Evolutionary conservation across 1,140 invertebrate genomes (phyloP), one percentile per base, ranked within the genome.

Genomic region (Forficula auricularia): DNA sequence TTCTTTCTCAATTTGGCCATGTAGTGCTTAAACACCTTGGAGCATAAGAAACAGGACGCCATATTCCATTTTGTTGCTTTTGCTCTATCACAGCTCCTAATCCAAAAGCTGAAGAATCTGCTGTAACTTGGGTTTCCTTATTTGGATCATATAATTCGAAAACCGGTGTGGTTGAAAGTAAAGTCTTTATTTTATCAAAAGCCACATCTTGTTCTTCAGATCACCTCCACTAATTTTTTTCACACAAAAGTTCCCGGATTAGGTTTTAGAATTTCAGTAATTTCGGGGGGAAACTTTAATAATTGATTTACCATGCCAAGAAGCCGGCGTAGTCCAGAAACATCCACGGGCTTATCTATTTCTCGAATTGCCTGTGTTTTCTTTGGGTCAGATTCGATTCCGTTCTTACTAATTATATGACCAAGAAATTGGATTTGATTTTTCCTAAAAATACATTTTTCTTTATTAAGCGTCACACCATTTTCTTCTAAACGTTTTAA

Each of bases 231-330:
- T 45, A 57, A 62, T 6, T 40, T 19, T 50, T 50, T 50, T 59
- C 61, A 39, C 57, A 54, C 20, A 54, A 41, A 3, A 66, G 50
- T 9, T 55, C 31, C 36, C 58, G 57, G 19, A 69, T n/a, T 27
- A 10, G 22, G 22, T 27, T 27, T 27, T 6, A 10, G 10, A 27
- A 27, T 27, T 27, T 27, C 22, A 6, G 22, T 6, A 27, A 27
- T 27, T 10, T 6, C 4, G 10, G 22, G 22, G 10, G 4, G 4
- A 27, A 41, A 41, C 16, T 41, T 41, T 31, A 14, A 15, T 12
- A 41, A 15, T 12, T 41, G 22, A 19, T 40, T 41, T 13, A 41
- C 40, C 40, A 14, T 41, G n/a, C 60, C 57, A 2, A 61, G n/a
- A 43, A 60, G 61, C 38, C 58, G 50, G 20, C 55, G 48, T 6